Base-by-base conservation (phyloP, 1,140 invertebrate genomes). In the Drosophila grimshawi region DNA sequence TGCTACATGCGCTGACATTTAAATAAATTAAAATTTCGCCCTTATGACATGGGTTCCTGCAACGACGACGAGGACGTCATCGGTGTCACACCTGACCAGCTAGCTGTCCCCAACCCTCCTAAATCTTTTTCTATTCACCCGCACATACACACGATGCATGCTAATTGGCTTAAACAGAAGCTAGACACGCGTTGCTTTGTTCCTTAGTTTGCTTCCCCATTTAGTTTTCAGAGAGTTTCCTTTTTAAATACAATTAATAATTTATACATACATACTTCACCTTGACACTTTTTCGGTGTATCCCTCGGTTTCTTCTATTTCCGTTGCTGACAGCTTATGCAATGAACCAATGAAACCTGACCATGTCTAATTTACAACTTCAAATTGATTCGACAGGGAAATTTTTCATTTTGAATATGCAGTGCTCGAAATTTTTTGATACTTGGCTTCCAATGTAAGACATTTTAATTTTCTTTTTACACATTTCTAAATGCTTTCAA, bases 21-120 rank as follows among this genome's bases (percentile, higher is more conserved):
- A 88, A 88, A 88, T 88, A 83, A 88, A 88, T 88, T 89, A 88
- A 71, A 88, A 80, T 70, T 80, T 89, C 63, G 66, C 76, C 82
- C 69, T 75, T 75, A 85, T 81, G 81, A 78, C 65, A 69, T 66
- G 60, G 33, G 66, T 74, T 68, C 75, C 59, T 78, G 75, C 80
- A 81, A 51, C 63, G 60, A 59, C 53, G 30, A 37, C 35, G 41
- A 56, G 77, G 71, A 82, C 83, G 83, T 86, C 83, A 88, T 83
- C 76, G 79, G 75, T 73, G 83, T 82, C 82, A 86, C 83, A 82
- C 81, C 76, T 77, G 81, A 67, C 53, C 63, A 64, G 46, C 57
- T 60, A 19, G 6, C 33, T 4, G 46, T 11, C 4, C 48, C 35
- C 2, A 4, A 11, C 32, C 5, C 29, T 4, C 53, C 46, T n/a